Evolutionary conservation across 1,140 invertebrate genomes (phyloP).

Genomic region (Drosophila yakuba): DNA sequence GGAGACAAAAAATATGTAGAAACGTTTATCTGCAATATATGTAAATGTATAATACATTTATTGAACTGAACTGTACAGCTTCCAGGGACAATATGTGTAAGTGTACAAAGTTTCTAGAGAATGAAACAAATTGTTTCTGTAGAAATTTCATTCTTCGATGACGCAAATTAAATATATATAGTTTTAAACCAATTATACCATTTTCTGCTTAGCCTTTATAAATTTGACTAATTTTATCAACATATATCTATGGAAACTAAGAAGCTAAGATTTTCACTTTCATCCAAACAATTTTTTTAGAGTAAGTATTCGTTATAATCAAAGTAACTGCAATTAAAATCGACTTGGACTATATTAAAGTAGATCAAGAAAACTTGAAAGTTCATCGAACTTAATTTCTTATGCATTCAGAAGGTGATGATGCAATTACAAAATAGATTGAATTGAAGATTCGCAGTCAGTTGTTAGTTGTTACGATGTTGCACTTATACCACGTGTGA

Average conservation of each 20-base stretch:
- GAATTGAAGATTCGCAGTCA: neutral
- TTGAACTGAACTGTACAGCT: neutral
- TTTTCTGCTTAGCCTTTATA: too few relatives aligned
- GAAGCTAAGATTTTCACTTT: too few relatives aligned
- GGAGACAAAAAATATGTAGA: neutral
- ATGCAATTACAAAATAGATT: neutral
- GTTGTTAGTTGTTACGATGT: conserved; percentile 10
- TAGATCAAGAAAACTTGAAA: neutral
- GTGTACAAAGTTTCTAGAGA: too few relatives aligned
- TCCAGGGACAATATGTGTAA: neutral
- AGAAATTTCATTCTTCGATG: too few relatives aligned
- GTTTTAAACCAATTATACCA: too few relatives aligned
- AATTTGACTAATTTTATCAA: too few relatives aligned
- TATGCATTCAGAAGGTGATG: neutral
- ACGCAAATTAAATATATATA: too few relatives aligned
- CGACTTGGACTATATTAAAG: neutral
- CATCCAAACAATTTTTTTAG: too few relatives aligned
- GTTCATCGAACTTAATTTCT: neutral
- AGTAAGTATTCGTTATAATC: neutral
- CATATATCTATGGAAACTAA: too few relatives aligned
- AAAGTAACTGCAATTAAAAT: neutral
- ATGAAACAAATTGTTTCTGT: too few relatives aligned
- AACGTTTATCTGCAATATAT: neutral
- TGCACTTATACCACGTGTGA: conserved; percentile 9
- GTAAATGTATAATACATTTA: too few relatives aligned